phyloP scores from a whole-genome alignment of 2,113 vertebrate species.

The Lipophrys pholis region DNA sequence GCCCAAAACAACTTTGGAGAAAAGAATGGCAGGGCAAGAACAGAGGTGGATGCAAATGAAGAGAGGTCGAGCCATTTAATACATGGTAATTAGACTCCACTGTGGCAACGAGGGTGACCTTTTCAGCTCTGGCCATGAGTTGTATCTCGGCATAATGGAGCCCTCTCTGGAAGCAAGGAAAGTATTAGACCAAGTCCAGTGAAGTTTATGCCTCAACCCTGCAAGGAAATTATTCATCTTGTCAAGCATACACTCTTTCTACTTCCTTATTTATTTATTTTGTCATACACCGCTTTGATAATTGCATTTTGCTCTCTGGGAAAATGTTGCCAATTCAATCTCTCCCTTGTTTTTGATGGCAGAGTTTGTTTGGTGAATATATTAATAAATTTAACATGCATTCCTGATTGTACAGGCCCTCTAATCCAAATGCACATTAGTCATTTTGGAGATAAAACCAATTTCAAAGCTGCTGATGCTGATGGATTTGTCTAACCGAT shows the following conservation, averaged over 20 bases:
- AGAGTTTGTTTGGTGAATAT: slow-evolving; percentile 65
- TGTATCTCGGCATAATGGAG: slow-evolving; percentile 39
- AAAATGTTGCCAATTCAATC: slow-evolving; percentile 62
- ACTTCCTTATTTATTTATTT: slow-evolving; percentile 61
- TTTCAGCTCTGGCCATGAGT: slow-evolving; percentile 40
- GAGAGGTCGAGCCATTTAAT: slow-evolving; percentile 54
- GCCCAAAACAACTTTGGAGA: slow-evolving; percentile 30
- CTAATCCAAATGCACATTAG: slow-evolving; percentile 62
- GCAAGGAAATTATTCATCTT: slow-evolving; percentile 50
- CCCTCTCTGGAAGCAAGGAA: slow-evolving; percentile 32
- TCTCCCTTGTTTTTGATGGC: slow-evolving; percentile 44
- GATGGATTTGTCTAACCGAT: slow-evolving; percentile 62
- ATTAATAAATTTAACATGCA: slow-evolving; percentile 71
- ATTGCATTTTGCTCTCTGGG: slow-evolving; percentile 64
- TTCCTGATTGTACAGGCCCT: slow-evolving; percentile 59
- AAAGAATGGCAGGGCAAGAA: slow-evolving; percentile 35
- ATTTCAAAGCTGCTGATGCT: slow-evolving; percentile 73
- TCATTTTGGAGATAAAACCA: slow-evolving; percentile 66
- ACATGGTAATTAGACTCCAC: slow-evolving; percentile 65
- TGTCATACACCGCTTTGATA: slow-evolving; percentile 56
- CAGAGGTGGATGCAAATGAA: slow-evolving; percentile 71
- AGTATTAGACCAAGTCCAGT: slow-evolving; percentile 42
- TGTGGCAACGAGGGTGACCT: slow-evolving; percentile 58
- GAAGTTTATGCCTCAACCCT: slow-evolving; percentile 25
- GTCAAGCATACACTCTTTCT: slow-evolving; percentile 32